Evolutionary conservation across 2,113 vertebrate species (phyloP).

Genomic region (Phylloscopus trochiloides): DNA sequence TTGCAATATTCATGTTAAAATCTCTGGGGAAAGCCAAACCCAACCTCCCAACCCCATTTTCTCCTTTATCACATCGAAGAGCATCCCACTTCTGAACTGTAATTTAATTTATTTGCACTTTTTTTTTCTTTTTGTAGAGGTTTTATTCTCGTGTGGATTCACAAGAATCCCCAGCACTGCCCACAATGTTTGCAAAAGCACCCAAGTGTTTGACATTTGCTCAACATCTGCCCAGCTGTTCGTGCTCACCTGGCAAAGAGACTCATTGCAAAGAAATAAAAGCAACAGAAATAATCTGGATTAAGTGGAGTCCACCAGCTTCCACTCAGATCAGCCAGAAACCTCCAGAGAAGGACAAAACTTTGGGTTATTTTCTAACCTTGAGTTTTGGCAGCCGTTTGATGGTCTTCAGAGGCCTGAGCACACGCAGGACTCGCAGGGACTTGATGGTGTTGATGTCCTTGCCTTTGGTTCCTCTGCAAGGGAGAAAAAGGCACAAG

Average conservation of each 20-base stretch:
- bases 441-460: slow-evolving; percentile 99
- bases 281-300: neutral
- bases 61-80: neutral
- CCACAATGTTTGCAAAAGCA: neutral
- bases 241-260: neutral
- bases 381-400: slow-evolving; percentile 94
- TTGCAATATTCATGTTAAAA: neutral
- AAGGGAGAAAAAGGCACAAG: slow-evolving; percentile 64
- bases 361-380: slow-evolving; percentile 67
- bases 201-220: neutral
- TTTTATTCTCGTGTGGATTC: neutral
- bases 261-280: neutral
- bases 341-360: neutral
- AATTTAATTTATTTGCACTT: neutral
- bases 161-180: neutral
- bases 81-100: neutral
- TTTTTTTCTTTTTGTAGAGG: neutral
- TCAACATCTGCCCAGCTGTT: neutral
- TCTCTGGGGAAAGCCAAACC: neutral
- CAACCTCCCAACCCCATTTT: neutral
- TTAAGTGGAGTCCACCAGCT: neutral
- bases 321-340: neutral
- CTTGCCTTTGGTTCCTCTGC: slow-evolving; percentile 95
- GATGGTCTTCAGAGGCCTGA: slow-evolving; percentile 94
- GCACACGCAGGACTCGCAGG: slow-evolving; percentile 88